Evolutionary conservation across 1,140 invertebrate species (phyloP), one percentile per base, ranked within the genome.

Genomic region (Drosophila chauvacae): DNA sequence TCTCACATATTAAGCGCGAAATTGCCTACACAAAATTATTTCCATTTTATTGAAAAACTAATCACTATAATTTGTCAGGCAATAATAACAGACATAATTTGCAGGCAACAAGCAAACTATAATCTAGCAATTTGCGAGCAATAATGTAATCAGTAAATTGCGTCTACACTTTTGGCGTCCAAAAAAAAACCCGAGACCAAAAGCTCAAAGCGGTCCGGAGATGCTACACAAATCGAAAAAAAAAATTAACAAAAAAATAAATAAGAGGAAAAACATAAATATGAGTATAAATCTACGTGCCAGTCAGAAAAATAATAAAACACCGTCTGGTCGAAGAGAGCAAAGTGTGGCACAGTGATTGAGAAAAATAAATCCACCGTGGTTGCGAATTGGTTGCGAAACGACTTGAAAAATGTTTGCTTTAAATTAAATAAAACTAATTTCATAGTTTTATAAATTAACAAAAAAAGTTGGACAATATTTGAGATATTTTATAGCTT

Each of bases 141-240:
- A 90, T 90, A 90, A 85, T 90, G 78, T 90, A 88, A 88, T 88
- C 84, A 88, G 84, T 74, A 87, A 84, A 87, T 88, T 88, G 73
- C 85, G 77, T 84, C 84, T 88, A 84, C 82, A 86, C 75, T 86
- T 60, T 83, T 42, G 42, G 58, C 41, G 39, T 39, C 16, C 57
- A 56, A 80, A 68, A 65, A 51, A 50, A 61, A 51, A 13, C 26
- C 26, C 20, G 53, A 68, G 77, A 56, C 68, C 61, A 33, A 81
- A 65, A 65, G 60, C 79, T 65, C 48, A 65, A 75, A 88, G 77
- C 77, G 65, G 37, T 64, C 48, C 68, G 55, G 71, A 88, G 81
- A 88, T 85, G 85, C 65, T 74, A 64, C 63, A 71, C 20, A 62
- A 70, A 41, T 62, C 69, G 55, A 26, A 79, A 59, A 66, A 41